These are phyloP conservation scores for Anhinga anhinga DNA, from an alignment of 2,113 vertebrate species.

Conservation along the genomic window DNA sequence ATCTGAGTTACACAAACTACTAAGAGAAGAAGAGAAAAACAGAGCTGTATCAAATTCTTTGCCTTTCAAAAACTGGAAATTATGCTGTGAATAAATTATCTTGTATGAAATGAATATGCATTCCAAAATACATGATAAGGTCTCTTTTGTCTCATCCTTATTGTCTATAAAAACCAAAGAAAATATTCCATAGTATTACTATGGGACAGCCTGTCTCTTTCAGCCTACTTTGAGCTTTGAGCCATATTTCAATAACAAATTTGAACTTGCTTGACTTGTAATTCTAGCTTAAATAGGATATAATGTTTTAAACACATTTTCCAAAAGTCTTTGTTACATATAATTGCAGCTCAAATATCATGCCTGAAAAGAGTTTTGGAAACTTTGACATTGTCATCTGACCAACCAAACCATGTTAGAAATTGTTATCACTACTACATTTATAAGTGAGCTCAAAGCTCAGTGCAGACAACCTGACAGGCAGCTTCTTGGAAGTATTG, in stretches of 20 bases:
- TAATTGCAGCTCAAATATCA: neutral
- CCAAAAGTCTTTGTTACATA: neutral
- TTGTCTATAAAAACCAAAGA: neutral
- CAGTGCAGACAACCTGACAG: constrained; percentile 17
- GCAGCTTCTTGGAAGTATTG: constrained; percentile 35
- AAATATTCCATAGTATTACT: neutral
- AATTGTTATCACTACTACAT: constrained; percentile 3
- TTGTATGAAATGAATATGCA: neutral
- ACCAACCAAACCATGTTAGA: constrained; percentile 14
- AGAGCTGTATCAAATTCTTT: neutral
- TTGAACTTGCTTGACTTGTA: neutral
- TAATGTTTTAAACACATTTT: constrained; percentile 19
- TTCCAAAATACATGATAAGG: neutral
- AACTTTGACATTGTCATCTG: constrained; percentile 26
- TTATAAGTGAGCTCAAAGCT: constrained; percentile 25
- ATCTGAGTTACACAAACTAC: neutral
- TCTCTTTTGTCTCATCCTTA: neutral
- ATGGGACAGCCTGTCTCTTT: neutral
- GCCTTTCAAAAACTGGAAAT: neutral
- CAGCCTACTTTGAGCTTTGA: neutral
- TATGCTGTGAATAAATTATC: neutral
- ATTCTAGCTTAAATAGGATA: neutral
- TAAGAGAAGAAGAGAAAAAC: neutral
- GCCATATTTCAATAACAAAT: constrained; percentile 25
- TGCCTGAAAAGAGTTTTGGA: constrained; percentile 32